Percentiles rank a stretch among this genome's conserved stretches.
Evolutionary conservation across 2,797 vertebrate species (phyloP).

Genomic region (Melopsittacus undulatus): DNA sequence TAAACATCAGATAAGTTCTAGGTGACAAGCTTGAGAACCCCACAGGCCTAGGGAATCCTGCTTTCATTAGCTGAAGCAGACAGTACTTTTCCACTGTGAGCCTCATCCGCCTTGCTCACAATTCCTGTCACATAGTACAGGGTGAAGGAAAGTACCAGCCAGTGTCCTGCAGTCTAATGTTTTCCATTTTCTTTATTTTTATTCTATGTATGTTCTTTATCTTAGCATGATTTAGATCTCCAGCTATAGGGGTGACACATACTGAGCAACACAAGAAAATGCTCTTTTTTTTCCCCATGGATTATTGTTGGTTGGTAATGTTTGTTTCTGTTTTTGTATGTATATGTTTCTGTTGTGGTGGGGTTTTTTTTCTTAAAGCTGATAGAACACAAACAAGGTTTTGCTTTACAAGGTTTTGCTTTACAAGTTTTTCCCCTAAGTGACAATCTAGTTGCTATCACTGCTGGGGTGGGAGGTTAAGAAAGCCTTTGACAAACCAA

Average conservation of each 20-base stretch:
- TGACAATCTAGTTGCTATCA: background rate
- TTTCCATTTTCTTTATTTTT: background rate
- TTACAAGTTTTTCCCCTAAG: background rate
- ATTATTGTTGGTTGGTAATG: background rate
- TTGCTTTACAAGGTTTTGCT: background rate
- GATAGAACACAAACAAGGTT: background rate
- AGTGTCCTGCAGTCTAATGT: background rate
- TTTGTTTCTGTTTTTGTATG: background rate
- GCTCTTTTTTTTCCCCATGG: accelerated
- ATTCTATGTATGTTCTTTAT: background rate
- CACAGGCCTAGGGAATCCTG: background rate
- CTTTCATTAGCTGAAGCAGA: background rate
- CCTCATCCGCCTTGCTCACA: background rate
- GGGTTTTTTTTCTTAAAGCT: background rate
- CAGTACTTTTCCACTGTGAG: background rate
- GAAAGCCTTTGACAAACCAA: background rate
- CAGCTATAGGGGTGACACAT: background rate
- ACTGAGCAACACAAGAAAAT: background rate
- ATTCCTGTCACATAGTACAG: background rate
- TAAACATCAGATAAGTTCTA: background rate
- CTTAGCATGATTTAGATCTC: background rate
- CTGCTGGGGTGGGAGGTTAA: background rate
- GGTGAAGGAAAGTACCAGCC: background rate
- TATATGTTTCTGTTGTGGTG: background rate
- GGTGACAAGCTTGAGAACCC: background rate